Evolutionary conservation across 2,113 vertebrate genomes (phyloP), one percentile per base, ranked within the genome.

Genomic region (Epinephelus cyanopodus): DNA sequence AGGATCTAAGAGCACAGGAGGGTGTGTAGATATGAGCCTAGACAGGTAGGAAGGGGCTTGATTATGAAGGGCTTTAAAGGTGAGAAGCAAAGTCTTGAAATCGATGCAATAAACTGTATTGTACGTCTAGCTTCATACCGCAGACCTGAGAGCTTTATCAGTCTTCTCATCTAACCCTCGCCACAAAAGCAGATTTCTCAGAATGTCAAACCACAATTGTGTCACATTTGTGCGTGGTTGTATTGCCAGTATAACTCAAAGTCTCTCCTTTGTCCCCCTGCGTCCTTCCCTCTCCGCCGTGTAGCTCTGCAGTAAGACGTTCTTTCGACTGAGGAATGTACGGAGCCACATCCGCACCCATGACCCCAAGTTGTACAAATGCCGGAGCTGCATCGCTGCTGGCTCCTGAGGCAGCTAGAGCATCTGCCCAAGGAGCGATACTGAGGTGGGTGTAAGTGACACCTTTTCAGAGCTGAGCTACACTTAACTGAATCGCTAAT

Each of bases 261-360:
- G 9, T 14, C 11, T 60, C 45, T 29, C 48, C 9, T 5, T 12
- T 52, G 21, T 39, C 23, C 3, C 50, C 33, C 12, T 27, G 9
- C n/a, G 39, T n/a, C 45, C 19, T 37, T 10, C n/a, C 23, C 64
- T 42, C n/a, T 78, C 68, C 23, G 21, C 68, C 21, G 37, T 72
- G 65, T 37, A 96, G 96, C 93, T 96, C 90, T 96, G 96, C 92
- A 95, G 95, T 53, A 96, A 96, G 91, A 94, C 92, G 2, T 96
- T 96, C 91, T 96, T 96, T 88, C 91, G 94, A 88, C 93, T 94
- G 91, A 93, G 90, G 82, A 96, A 96, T 85, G 95, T 96, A 79
- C 92, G 94, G 79, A 95, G 90, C 77, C 96, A 96, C 90, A 95
- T 96, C 87, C 94, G 90, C 80, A 96, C 93, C 61, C 96, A 96